These are phyloP conservation scores for Megalops cyprinoides DNA, from an alignment of 2,797 vertebrate genomes.

Conservation along the genomic window DNA sequence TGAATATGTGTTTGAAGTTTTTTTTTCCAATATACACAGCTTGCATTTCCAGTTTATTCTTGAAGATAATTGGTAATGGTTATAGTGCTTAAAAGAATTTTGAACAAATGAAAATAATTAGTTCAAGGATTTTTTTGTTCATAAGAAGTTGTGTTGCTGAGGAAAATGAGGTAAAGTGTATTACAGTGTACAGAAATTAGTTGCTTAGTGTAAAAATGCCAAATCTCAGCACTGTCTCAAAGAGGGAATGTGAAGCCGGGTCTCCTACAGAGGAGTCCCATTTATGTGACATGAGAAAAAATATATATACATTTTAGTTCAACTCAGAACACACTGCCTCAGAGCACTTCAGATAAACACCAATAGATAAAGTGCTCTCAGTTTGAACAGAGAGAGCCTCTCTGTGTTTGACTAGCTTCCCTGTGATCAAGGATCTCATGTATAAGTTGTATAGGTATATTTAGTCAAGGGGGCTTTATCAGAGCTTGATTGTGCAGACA, in stretches of 20 bases:
- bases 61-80: slow-evolving; percentile 8
- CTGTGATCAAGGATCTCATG: not conserved
- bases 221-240: no score
- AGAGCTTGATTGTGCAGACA: not conserved
- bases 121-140: slow-evolving; percentile 1
- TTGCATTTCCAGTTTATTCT: not conserved
- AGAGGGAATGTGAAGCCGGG: no score
- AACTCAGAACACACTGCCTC: not conserved
- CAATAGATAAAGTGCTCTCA: no score
- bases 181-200: not conserved
- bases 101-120: not conserved
- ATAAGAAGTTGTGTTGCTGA: not conserved
- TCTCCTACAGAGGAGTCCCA: not conserved
- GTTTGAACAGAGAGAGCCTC: not conserved
- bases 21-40: not conserved
- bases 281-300: not conserved
- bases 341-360: not conserved
- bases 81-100: slow-evolving; percentile 16
- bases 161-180: not conserved
- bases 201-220: not conserved
- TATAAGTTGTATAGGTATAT: no score
- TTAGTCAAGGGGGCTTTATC: not conserved
- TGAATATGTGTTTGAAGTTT: not conserved
- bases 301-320: not conserved
- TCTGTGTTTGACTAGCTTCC: not conserved